phyloP scores from a whole-genome alignment of 2,113 vertebrate genomes.

The Hypanus sabinus region DNA sequence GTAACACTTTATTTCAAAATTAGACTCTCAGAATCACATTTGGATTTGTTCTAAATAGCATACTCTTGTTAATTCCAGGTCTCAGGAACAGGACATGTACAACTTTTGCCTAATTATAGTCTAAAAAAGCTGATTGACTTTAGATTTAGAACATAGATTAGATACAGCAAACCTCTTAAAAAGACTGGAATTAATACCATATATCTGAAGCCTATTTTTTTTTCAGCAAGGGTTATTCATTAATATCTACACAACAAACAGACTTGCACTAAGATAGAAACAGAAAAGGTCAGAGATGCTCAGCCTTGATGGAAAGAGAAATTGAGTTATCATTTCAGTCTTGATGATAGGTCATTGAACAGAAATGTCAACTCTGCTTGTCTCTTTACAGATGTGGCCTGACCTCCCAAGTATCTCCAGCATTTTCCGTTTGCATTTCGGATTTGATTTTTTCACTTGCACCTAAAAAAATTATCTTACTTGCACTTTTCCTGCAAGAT shows the following conservation, averaged over 20 bases:
- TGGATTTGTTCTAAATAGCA: background rate
- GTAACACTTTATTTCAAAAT: background rate
- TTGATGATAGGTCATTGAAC: too few relatives aligned
- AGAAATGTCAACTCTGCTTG: too few relatives aligned
- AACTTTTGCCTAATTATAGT: background rate
- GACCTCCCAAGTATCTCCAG: too few relatives aligned
- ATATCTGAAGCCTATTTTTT: background rate
- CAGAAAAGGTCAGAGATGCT: too few relatives aligned
- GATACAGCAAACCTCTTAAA: background rate
- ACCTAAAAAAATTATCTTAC: too few relatives aligned
- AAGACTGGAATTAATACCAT: background rate
- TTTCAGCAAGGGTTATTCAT: background rate
- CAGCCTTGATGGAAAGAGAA: too few relatives aligned
- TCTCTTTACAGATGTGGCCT: too few relatives aligned
- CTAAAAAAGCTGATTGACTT: background rate
- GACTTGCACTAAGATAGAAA: too few relatives aligned
- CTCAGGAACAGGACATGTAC: background rate
- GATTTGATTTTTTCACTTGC: too few relatives aligned
- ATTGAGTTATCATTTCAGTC: too few relatives aligned
- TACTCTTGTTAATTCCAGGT: background rate
- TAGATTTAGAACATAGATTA: background rate
- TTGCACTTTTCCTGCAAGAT: too few relatives aligned
- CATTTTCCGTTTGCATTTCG: too few relatives aligned
- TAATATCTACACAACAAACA: background rate
- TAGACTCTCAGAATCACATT: background rate